Evolutionary conservation across 2,888 invertebrate genomes (phyloP), one percentile per base, ranked within the genome.

Genomic region (Piscicola geometra): DNA sequence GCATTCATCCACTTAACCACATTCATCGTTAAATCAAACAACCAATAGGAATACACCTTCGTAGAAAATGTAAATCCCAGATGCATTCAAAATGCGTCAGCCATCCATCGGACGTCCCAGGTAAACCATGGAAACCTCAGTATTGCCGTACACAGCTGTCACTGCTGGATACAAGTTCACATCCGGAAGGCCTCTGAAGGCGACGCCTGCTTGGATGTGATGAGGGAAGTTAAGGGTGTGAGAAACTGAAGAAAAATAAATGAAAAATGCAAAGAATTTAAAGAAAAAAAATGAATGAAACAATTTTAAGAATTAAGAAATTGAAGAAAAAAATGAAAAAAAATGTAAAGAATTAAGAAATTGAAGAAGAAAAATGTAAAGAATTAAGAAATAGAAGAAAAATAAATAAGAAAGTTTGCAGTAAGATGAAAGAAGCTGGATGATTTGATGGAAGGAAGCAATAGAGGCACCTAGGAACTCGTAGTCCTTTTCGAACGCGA

Each of bases 91-190:
- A n/a, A n/a, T n/a, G n/a, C n/a, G 28, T 84, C 82, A 85, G 80
- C 96, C 96, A 89, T 96, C 95, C 83, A 94, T 86, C n/a, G 98
- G 97, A 79, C 92, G 91, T 79, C 98, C 98, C 82, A 96, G 88
- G 86, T 99, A 99, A 66, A 97, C 94, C 96, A 99, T 97, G 52
- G 97, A 95, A 60, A 99, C 95, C 89, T 99, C 97, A 70, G 97
- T 98, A 85, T 99, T 98, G 78, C 98, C 98, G 88, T 98, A 99
- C 18, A 99, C 98, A 77, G 97, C 97, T 71, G 97, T 96, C 74
- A 97, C 93, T 78, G 97, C 93, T 78, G 98, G 97, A 86, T 91
- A 99, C 75, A 98, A 88, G 86, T 91, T 71, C 32, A 93, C 94
- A 84, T 92, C 92, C 76, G 97, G 96, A 85, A 97, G 89, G 81